Evolutionary conservation across 2,797 vertebrate genomes (phyloP).

Genomic region (Sylvilagus floridanus): DNA sequence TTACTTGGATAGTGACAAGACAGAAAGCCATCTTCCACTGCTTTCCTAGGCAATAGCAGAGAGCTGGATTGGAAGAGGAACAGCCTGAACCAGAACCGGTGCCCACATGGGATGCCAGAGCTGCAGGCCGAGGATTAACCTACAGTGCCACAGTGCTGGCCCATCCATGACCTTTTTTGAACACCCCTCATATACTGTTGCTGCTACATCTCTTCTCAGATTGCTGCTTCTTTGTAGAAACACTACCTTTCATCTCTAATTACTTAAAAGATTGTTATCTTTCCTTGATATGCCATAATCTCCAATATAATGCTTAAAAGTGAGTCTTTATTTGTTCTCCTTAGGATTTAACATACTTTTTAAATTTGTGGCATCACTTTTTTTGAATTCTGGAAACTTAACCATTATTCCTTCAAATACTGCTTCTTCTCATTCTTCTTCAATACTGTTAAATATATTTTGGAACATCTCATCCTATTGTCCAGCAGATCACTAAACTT

Average conservation of each 20-base stretch:
- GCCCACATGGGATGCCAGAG: too few species aligned
- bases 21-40: background rate
- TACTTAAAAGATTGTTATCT: background rate
- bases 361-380: background rate
- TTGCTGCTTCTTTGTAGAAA: background rate
- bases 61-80: too few species aligned
- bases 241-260: background rate
- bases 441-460: background rate
- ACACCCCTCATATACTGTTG: background rate
- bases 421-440: background rate
- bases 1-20: background rate
- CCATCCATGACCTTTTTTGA: too few species aligned
- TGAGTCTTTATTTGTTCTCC: background rate
- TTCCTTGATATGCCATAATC: background rate
- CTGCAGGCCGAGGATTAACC: too few species aligned
- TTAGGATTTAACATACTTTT: conserved; percentile 7
- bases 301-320: background rate
- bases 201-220: background rate
- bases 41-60: too few species aligned
- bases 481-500: background rate
- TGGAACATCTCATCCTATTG: background rate
- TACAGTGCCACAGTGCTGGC: too few species aligned
- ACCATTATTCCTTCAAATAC: background rate
- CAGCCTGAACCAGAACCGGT: too few species aligned
- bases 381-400: background rate